These are phyloP conservation scores for Otis tarda DNA, from an alignment of 2,113 vertebrate species.

Conservation along the genomic window DNA sequence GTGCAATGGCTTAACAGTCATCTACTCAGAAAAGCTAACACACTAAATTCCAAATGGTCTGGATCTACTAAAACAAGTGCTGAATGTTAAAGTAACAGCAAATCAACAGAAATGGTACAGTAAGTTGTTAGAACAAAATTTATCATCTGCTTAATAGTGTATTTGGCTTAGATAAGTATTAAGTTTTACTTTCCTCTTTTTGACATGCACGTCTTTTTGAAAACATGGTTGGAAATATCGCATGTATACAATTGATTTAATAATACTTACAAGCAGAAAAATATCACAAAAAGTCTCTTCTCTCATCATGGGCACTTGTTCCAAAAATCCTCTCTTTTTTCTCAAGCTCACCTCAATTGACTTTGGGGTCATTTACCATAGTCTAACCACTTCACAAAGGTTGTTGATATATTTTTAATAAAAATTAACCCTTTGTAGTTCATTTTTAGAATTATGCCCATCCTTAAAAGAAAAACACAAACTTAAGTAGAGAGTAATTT, in stretches of 20 bases:
- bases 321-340: slow-evolving; percentile 96
- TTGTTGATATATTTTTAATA: slow-evolving; percentile 91
- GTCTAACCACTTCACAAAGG: slow-evolving; percentile 94
- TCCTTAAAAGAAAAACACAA: slow-evolving; percentile 94
- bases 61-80: slow-evolving; percentile 60
- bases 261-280: slow-evolving; percentile 98
- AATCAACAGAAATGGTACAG: slow-evolving; percentile 72
- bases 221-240: slow-evolving; percentile 83
- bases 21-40: slow-evolving; percentile 56
- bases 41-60: slow-evolving; percentile 51
- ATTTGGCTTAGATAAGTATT: slow-evolving; percentile 73
- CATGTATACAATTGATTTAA: slow-evolving; percentile 85
- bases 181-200: slow-evolving; percentile 72
- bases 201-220: slow-evolving; percentile 84
- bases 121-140: slow-evolving; percentile 72
- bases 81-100: slow-evolving; percentile 73
- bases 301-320: slow-evolving; percentile 93
- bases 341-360: slow-evolving; percentile 94
- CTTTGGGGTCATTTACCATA: slow-evolving; percentile 95
- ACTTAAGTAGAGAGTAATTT: slow-evolving; percentile 92
- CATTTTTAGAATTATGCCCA: slow-evolving; percentile 93
- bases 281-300: slow-evolving; percentile 92
- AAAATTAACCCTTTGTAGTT: slow-evolving; percentile 96
- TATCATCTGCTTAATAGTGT: slow-evolving; percentile 70
- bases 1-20: slow-evolving; percentile 51